Percentiles rank a stretch among this genome's conserved stretches.
Evolutionary conservation across 2,797 vertebrate species (phyloP).

Genomic region (Pitangus sulphuratus): DNA sequence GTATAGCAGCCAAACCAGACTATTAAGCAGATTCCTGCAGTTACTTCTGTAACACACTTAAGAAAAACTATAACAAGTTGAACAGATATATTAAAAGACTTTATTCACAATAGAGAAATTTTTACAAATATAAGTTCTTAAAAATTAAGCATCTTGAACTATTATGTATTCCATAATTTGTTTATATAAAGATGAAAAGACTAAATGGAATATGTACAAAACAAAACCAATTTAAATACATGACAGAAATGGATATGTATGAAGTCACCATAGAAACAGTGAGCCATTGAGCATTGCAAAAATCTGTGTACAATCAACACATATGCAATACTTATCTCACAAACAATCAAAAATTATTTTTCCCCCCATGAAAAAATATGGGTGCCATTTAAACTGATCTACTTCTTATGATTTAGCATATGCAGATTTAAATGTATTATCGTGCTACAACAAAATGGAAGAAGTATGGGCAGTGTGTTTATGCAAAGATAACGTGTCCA

Average conservation of each 20-base stretch:
- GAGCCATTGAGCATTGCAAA: constrained; percentile 57
- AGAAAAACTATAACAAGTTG: constrained; percentile 41
- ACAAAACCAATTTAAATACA: constrained; percentile 60
- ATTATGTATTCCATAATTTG: constrained; percentile 83
- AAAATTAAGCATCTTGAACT: constrained; percentile 96
- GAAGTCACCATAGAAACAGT: constrained; percentile 69
- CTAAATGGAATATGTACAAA: constrained; percentile 87
- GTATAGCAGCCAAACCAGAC: neutral
- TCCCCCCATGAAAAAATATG: neutral
- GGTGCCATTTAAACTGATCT: constrained; percentile 45
- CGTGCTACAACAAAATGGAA: constrained; percentile 27
- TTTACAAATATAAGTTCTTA: constrained; percentile 99
- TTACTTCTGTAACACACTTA: neutral
- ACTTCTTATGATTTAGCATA: constrained; percentile 29
- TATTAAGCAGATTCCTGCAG: neutral
- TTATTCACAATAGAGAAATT: constrained; percentile 99
- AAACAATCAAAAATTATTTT: neutral
- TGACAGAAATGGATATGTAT: constrained; percentile 41
- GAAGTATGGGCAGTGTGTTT: constrained; percentile 13
- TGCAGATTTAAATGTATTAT: constrained; percentile 50
- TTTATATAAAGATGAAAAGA: constrained; percentile 92
- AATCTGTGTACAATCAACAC: constrained; percentile 51
- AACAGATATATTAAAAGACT: constrained; percentile 91
- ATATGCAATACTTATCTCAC: constrained; percentile 54
- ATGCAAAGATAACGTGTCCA: neutral